These are phyloP conservation scores for Leucophora obtusa DNA, from an alignment of 2,888 invertebrate genomes.

Conservation along the genomic window DNA sequence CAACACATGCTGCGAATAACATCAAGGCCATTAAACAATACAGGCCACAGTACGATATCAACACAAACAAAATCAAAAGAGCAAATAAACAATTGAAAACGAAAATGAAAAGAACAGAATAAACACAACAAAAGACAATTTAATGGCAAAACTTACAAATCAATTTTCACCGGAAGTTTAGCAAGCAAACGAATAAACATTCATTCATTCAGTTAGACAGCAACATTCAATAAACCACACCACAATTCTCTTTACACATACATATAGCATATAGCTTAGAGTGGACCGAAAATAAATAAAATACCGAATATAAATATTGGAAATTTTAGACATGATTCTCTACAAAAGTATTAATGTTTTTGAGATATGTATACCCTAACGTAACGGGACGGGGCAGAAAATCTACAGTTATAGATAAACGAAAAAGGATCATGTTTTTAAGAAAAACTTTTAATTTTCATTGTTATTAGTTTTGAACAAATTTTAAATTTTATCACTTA, in stretches of 20 bases:
- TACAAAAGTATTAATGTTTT: too few species aligned
- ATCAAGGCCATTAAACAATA: slow-evolving; percentile 44
- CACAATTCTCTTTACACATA: neutral
- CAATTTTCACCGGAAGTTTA: slow-evolving; percentile 71
- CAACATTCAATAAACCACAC: slow-evolving; percentile 30
- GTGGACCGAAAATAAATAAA: too few species aligned
- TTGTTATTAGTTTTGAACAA: too few species aligned
- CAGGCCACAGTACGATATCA: slow-evolving; percentile 37
- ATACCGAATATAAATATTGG: too few species aligned
- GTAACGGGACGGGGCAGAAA: too few species aligned
- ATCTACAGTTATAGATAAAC: too few species aligned
- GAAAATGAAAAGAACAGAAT: slow-evolving; percentile 47
- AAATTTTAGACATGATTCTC: too few species aligned
- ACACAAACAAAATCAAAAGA: slow-evolving; percentile 12
- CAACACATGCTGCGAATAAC: slow-evolving; percentile 49
- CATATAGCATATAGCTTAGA: neutral
- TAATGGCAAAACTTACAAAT: slow-evolving; percentile 75
- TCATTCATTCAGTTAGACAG: slow-evolving; percentile 29
- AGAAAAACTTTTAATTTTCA: too few species aligned
- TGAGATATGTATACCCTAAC: too few species aligned
- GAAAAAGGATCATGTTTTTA: too few species aligned
- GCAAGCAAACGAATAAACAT: slow-evolving; percentile 53
- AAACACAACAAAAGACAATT: slow-evolving; percentile 70
- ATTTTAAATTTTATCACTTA: too few species aligned
- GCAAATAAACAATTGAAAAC: slow-evolving; percentile 52